Base-by-base conservation (phyloP, 2,113 vertebrate species). In the Phyllostomus discolor region DNA sequence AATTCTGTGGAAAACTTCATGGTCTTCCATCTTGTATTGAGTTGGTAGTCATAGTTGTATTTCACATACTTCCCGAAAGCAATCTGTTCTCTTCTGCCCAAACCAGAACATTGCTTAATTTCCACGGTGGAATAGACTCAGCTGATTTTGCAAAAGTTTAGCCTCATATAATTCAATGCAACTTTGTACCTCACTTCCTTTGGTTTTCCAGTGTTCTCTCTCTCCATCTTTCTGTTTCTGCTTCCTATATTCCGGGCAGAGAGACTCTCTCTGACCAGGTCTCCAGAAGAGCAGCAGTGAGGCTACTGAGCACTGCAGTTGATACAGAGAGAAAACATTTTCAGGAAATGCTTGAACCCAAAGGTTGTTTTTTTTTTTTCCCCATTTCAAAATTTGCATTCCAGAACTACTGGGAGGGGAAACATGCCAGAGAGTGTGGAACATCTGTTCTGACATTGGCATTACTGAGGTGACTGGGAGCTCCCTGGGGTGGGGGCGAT, bases 381-480 rank as follows among this genome's bases (percentile, higher is more conserved):
- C 26, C 10, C 1, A 75, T 15, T 70, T 87, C 41, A 81, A 81
- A 88, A 80, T 95, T 75, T 95, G 66, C 26, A 75, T 90, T 95
- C 4, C 69, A 48, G 78, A 92, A 26, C 69, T 96, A 48, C n/a
- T 1, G 33, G 31, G 43, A 59, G 35, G 90, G 59, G 48, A 94
- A 95, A 35, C 66, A 43, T 73, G 89, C 91, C 73, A 81, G 66
- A 70, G 57, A 95, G 73, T 38, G 31, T 15, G 48, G 73, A 88
- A 95, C 94, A 94, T 97, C 93, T 97, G 95, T 24, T 94, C 15
- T 24, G 54, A 85, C 3, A 3, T 35, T 46, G 54, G 26, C 33
- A 84, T 91, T 86, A 33, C 89, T 19, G 50, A 10, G 31, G 10
- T 41, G 91, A 83, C 10, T 22, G 12, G 85, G 66, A 46, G 38